These are phyloP conservation scores for Eriocheir sinensis DNA, from an alignment of 1,140 invertebrate genomes.

Conservation along the genomic window DNA sequence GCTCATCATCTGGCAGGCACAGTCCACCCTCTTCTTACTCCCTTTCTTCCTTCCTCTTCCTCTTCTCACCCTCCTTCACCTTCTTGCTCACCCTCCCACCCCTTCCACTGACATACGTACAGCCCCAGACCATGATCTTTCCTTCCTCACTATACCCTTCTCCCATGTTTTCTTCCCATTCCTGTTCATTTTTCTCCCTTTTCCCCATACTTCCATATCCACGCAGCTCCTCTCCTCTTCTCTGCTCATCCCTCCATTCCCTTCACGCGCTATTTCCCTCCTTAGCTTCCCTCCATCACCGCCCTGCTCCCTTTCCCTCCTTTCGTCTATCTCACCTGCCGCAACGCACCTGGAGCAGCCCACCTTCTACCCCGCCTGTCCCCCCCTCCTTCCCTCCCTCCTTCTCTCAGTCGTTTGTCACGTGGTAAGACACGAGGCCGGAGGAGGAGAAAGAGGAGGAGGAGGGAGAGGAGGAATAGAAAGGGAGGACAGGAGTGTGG, in stretches of 20 bases:
- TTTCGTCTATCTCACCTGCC: too few species aligned
- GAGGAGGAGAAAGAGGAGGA: neutral
- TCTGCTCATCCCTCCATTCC: neutral
- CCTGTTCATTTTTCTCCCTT: neutral
- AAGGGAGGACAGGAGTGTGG: too few species aligned
- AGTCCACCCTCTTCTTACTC: neutral
- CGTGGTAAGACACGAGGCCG: neutral
- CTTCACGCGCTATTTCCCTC: neutral
- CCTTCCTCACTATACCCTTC: neutral
- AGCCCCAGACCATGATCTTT: neutral
- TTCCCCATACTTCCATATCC: neutral
- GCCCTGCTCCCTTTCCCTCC: neutral
- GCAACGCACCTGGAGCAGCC: too few species aligned
- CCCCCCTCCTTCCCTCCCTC: neutral
- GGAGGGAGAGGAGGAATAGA: neutral
- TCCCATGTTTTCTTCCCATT: neutral
- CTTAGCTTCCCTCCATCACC: neutral
- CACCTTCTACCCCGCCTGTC: neutral
- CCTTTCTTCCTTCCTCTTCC: neutral
- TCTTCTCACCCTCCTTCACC: neutral
- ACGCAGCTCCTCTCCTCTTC: neutral
- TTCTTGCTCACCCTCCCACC: neutral
- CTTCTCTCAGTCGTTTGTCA: neutral
- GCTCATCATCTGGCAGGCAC: neutral
- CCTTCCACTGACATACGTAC: neutral